Evolutionary conservation across 2,113 vertebrate species (phyloP).

Genomic region (Callaeas wilsoni): DNA sequence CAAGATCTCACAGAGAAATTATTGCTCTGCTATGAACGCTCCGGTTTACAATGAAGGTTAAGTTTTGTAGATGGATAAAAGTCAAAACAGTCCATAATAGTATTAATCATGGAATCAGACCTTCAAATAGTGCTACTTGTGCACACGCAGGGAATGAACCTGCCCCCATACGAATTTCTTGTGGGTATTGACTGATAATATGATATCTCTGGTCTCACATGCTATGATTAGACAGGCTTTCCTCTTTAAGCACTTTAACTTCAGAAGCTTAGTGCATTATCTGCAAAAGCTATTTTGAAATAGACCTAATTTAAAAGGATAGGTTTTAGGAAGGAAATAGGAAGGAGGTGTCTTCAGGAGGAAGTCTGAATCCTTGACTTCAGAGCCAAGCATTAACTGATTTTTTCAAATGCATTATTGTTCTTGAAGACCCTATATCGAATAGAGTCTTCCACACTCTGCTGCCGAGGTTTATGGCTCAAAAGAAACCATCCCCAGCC

Average conservation of each 20-base stretch:
- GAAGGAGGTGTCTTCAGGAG: neutral
- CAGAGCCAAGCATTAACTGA: neutral
- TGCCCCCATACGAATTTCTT: neutral
- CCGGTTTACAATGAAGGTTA: neutral
- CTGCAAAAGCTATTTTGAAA: neutral
- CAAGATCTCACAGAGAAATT: neutral
- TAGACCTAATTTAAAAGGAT: neutral
- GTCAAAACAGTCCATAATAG: neutral
- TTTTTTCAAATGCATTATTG: constrained; percentile 3
- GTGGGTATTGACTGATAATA: neutral
- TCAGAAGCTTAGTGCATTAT: neutral
- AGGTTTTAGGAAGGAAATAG: neutral
- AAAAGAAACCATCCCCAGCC: constrained; percentile 63
- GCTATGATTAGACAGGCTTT: neutral
- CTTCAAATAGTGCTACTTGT: neutral
- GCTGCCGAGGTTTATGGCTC: constrained; percentile 59
- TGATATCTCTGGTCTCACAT: constrained; percentile 17
- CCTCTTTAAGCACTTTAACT: constrained; percentile 12
- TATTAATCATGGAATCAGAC: neutral
- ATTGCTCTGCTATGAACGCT: neutral
- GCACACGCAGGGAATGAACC: neutral
- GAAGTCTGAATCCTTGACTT: neutral
- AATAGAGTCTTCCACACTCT: constrained; percentile 18
- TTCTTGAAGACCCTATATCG: constrained; percentile 44
- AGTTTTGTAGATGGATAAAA: neutral